Percentiles rank a stretch among this genome's conserved stretches.
These are phyloP conservation scores for Peromyscus californicus DNA, from an alignment of 2,113 vertebrate genomes.

Conservation along the genomic window DNA sequence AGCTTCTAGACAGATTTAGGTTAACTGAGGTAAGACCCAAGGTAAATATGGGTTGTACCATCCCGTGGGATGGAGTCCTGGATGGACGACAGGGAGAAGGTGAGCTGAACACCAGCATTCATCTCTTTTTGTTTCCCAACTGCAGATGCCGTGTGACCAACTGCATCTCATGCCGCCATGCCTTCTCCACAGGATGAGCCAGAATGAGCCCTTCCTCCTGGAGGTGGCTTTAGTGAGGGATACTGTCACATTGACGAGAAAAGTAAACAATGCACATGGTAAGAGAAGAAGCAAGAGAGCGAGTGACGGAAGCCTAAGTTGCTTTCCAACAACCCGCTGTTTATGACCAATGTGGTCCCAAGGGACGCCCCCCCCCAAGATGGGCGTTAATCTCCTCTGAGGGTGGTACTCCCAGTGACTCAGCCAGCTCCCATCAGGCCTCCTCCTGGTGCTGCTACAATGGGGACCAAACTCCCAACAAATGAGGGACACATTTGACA, in stretches of 20 bases:
- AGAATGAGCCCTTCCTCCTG: too few relatives aligned
- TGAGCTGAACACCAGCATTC: too few relatives aligned
- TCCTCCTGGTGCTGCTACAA: too few relatives aligned
- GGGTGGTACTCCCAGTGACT: not conserved
- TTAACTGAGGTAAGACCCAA: not conserved
- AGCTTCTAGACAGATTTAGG: not conserved
- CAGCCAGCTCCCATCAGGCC: accelerated
- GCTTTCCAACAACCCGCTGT: not conserved
- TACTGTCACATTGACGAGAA: not conserved
- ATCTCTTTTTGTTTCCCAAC: not conserved
- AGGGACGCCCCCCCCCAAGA: not conserved
- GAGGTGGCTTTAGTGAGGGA: too few relatives aligned
- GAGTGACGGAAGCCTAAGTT: not conserved
- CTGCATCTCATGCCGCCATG: not conserved
- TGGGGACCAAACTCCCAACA: not conserved
- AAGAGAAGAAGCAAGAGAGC: not conserved
- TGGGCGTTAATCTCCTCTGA: not conserved
- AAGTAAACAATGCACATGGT: not conserved
- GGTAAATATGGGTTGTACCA: not conserved
- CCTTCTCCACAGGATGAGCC: not conserved
- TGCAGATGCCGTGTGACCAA: not conserved
- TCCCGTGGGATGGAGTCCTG: not conserved
- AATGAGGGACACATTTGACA: too few relatives aligned
- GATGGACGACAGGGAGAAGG: not conserved
- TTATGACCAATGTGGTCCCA: not conserved